A percentile compares a stretch with the other conserved stretches of the same genome.
Evolutionary conservation across 2,888 invertebrate genomes (phyloP).

Genomic region (Podotricha telesiphe): DNA sequence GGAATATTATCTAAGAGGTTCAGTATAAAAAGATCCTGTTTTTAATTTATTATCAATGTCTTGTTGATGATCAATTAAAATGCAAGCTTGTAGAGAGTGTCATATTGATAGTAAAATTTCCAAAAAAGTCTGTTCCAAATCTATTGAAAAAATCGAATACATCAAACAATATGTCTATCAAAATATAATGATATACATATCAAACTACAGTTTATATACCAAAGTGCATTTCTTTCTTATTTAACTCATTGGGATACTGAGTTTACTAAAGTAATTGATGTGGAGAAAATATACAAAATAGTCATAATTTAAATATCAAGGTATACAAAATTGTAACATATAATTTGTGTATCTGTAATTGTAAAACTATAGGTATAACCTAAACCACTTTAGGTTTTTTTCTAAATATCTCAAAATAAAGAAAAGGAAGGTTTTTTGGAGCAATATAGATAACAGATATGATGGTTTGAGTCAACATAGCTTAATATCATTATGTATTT

Average conservation of each 20-base stretch:
- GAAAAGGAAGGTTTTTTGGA: background rate
- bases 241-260: background rate
- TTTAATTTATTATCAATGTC: background rate
- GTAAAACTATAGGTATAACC: constrained; percentile 11
- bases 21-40: background rate
- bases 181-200: too few relatives aligned
- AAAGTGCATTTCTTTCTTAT: background rate
- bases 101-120: too few relatives aligned
- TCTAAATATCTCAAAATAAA: background rate
- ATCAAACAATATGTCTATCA: too few relatives aligned
- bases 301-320: background rate
- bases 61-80: constrained; percentile 5
- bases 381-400: constrained; percentile 8
- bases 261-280: background rate
- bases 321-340: background rate
- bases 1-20: constrained; percentile 18
- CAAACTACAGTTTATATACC: background rate
- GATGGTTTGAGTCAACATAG: background rate
- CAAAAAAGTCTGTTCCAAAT: too few relatives aligned
- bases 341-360: background rate
- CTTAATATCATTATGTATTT: background rate
- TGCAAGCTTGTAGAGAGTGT: background rate
- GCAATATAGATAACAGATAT: background rate
- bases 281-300: background rate
- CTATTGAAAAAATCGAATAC: too few relatives aligned